A percentile compares a stretch with the other conserved stretches of the same genome.
Conservation (phyloP, 64 coral and sea anemone genomes). For the Montipora foliosa region DNA sequence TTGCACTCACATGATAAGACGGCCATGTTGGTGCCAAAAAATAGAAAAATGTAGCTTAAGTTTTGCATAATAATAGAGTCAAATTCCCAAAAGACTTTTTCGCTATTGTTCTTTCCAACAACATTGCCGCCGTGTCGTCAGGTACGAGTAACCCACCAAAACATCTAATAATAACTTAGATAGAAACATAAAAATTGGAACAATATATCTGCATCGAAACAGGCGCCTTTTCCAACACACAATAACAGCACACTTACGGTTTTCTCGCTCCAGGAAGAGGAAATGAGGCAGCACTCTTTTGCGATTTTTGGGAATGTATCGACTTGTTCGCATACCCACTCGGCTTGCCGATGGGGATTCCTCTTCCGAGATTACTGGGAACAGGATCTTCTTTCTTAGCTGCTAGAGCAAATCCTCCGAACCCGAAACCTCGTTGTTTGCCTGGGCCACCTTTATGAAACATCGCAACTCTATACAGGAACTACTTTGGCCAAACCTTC, state of each 20-base stretch:
- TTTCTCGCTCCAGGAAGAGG: conserved; percentile 46
- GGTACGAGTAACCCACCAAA: no score
- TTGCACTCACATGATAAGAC: no score
- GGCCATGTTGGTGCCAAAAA: no score
- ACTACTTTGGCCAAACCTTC: background rate
- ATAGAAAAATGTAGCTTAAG: no score
- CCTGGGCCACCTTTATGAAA: conserved; percentile 72
- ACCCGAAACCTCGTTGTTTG: conserved; percentile 78
- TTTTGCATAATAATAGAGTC: no score
- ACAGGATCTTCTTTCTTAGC: conserved; percentile 73
- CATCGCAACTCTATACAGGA: conserved; percentile 9
- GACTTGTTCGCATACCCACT: background rate
- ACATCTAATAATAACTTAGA: no score
- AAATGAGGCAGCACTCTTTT: background rate
- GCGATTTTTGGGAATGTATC: background rate
- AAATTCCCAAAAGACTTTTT: no score
- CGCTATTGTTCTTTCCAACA: no score
- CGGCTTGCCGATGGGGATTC: background rate
- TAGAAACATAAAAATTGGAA: no score
- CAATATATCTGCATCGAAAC: no score
- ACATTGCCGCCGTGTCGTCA: no score
- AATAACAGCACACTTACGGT: conserved; percentile 62
- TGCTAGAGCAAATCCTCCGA: conserved; percentile 77
- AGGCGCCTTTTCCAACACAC: background rate
- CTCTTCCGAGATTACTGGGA: conserved; percentile 9